Conservation (phyloP, 2,113 vertebrate species). For the Callopanchax toddi region DNA sequence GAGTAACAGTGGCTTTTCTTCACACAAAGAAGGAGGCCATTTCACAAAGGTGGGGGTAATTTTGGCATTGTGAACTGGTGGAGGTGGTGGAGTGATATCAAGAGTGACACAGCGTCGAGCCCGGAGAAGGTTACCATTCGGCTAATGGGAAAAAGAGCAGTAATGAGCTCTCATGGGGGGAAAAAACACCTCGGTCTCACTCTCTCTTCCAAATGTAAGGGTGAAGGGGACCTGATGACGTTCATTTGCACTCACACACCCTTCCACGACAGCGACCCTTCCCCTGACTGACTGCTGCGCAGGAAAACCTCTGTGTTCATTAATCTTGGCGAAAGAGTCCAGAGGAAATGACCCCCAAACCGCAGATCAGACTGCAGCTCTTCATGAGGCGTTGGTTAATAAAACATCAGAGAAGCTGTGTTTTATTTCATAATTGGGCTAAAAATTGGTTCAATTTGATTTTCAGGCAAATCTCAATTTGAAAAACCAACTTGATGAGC, state of each 20-base stretch:
- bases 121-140: conserved; percentile 78
- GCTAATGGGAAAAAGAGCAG: conserved; percentile 80
- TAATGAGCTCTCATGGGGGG: conserved; percentile 84
- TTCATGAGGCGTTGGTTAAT: conserved; percentile 58
- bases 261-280: conserved; percentile 46
- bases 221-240: conserved; percentile 54
- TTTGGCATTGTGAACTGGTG: conserved; percentile 47
- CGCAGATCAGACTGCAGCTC: conserved; percentile 21
- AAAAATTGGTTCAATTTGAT: conserved; percentile 55
- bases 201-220: conserved; percentile 59
- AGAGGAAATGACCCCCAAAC: conserved; percentile 50
- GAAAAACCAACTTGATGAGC: conserved; percentile 29
- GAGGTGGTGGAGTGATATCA: conserved; percentile 63
- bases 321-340: conserved; percentile 68
- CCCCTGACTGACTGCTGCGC: conserved; percentile 49
- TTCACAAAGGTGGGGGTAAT: conserved; percentile 63
- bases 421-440: conserved; percentile 42
- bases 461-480: conserved; percentile 27
- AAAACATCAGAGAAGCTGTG: conserved; percentile 56
- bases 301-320: conserved; percentile 66
- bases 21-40: conserved; percentile 38
- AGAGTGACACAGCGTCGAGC: conserved; percentile 63
- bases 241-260: conserved; percentile 28
- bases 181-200: conserved; percentile 37
- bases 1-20: conserved; percentile 52